Percentiles rank a stretch among this genome's conserved stretches.
These are phyloP conservation scores for Xenopus borealis DNA, from an alignment of 2,113 vertebrate genomes.

Conservation along the genomic window DNA sequence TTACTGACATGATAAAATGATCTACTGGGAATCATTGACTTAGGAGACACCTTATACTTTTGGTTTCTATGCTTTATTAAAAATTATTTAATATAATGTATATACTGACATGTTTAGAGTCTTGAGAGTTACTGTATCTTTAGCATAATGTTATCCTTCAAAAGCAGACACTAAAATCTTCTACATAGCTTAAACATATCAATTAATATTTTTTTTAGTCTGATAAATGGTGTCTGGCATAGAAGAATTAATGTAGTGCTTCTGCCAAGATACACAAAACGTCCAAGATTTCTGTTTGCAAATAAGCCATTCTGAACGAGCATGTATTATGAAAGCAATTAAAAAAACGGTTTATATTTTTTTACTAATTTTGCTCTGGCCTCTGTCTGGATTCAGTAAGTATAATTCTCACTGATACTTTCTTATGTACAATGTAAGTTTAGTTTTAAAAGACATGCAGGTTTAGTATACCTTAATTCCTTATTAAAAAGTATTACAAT, in stretches of 20 bases:
- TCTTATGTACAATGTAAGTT: not conserved
- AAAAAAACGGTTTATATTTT: conserved; percentile 5
- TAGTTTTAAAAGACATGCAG: not conserved
- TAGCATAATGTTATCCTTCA: not conserved
- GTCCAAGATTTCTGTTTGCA: conserved; percentile 22
- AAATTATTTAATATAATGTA: not conserved
- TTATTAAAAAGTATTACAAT: too few relatives aligned
- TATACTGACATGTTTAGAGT: not conserved
- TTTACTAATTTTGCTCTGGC: not conserved
- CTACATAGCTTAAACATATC: not conserved
- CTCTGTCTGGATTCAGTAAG: not conserved
- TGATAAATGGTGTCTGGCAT: not conserved
- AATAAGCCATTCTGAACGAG: conserved; percentile 37
- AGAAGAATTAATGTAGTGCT: conserved; percentile 1
- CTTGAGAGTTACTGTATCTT: not conserved
- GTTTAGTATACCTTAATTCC: too few relatives aligned
- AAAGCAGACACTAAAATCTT: not conserved
- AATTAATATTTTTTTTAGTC: not conserved
- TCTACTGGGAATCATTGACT: not conserved
- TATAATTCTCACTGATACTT: not conserved
- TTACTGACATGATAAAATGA: not conserved
- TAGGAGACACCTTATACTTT: not conserved
- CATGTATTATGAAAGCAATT: conserved; percentile 26
- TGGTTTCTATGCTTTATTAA: not conserved
- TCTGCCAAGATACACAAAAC: conserved; percentile 35